Evolutionary conservation across 2,113 vertebrate species (phyloP), one percentile per base, ranked within the genome.

Genomic region (Atherinomorus stipes): DNA sequence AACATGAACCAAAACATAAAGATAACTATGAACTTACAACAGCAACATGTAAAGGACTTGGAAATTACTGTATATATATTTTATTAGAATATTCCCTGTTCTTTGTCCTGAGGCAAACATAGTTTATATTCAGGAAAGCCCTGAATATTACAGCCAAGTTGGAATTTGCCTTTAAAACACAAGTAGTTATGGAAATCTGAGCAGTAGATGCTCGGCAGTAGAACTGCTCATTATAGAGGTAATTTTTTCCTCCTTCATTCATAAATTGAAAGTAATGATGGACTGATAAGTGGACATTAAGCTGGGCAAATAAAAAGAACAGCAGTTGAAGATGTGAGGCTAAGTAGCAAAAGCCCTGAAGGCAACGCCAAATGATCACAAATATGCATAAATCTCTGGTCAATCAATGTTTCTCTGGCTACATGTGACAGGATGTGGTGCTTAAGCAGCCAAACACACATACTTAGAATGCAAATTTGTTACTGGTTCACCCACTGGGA

Each of bases 1-100:
- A 65, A 59, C 3, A 53, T 51, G 64, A 19, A 26, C 18, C 11
- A 28, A 42, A 83, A 60, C 15, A 57, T 25, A 59, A 59, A 63
- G 15, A 22, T 23, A 31, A 61, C 64, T 73, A 53, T 31, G 53
- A 77, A 54, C 59, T 23, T 78, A 65, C 68, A 64, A 61, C 16
- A 76, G 73, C 59, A 64, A 73, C 11, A 74, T n/a, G 12, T n/a
- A 12, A 44, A 58, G 2, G 58, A 63, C 64, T 74, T 78, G 6
- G 22, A 76, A 72, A 70, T 62, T 22, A 56, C 52, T 11, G 7
- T 50, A 66, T 13, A 76, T 72, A 53, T 83, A 74, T 83, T 84
- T 82, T 74, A 86, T 86, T 80, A 69, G 65, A 12, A 57, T 26
- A 25, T 60, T 83, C 84, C 87, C 86, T 50, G 74, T 89, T 89